Percentiles rank a stretch among this genome's conserved stretches.
These are phyloP conservation scores for Apistogramma diplotaenia DNA, from an alignment of 2,113 vertebrate species.

Conservation along the genomic window DNA sequence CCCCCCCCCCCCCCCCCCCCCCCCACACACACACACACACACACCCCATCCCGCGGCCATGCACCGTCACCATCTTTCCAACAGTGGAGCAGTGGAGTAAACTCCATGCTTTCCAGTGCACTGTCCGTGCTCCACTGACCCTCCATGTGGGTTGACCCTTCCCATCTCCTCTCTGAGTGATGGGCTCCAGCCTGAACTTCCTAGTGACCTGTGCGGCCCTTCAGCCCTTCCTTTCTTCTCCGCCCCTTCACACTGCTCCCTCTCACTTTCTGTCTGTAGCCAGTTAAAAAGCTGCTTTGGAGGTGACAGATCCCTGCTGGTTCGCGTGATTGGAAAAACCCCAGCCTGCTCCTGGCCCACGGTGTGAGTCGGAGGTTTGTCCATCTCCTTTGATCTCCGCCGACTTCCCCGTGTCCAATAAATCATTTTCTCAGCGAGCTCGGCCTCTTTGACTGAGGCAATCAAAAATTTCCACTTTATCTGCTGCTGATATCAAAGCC, in stretches of 20 bases:
- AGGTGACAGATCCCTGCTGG: constrained; percentile 47
- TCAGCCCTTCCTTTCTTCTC: background rate
- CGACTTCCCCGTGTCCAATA: constrained; percentile 60
- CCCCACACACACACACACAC: too few species aligned
- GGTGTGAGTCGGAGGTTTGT: constrained; percentile 13
- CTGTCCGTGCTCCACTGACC: constrained; percentile 19
- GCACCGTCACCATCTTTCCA: background rate
- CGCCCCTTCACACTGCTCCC: background rate
- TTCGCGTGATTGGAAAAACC: constrained; percentile 67
- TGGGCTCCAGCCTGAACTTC: constrained; percentile 59
- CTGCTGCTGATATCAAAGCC: constrained; percentile 51
- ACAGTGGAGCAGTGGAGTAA: background rate
- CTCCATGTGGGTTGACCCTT: constrained; percentile 38
- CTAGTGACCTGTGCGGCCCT: constrained; percentile 32
- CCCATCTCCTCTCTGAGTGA: constrained; percentile 56
- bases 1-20: too few species aligned
- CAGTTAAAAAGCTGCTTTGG: constrained; percentile 73
- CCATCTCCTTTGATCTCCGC: constrained; percentile 63
- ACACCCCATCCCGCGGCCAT: background rate
- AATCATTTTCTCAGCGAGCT: constrained; percentile 66
- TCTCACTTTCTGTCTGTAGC: constrained; percentile 26
- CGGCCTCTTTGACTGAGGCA: constrained; percentile 58
- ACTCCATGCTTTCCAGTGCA: constrained; percentile 4
- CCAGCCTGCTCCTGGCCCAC: constrained; percentile 33
- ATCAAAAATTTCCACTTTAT: constrained; percentile 62